A percentile compares a stretch with the other conserved stretches of the same genome.
Evolutionary conservation across 1,140 invertebrate genomes (phyloP).

Genomic region (Manduca sexta): DNA sequence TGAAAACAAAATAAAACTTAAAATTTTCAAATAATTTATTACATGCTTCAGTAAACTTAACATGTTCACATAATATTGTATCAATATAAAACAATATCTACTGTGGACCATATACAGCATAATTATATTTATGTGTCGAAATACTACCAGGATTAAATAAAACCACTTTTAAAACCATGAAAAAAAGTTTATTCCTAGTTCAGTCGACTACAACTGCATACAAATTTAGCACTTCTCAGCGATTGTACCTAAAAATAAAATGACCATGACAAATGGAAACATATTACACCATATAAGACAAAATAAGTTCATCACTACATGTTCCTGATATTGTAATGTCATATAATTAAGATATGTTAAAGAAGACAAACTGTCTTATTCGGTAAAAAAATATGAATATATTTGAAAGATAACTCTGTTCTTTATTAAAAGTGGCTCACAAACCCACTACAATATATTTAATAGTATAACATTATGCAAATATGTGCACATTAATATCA

Average conservation of each 20-base stretch:
- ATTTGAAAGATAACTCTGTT: constrained; percentile 6
- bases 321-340: not conserved
- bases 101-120: no score
- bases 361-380: constrained; percentile 4
- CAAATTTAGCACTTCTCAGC: constrained; percentile 43
- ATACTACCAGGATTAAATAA: no score
- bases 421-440: constrained; percentile 3
- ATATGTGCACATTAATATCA: no score
- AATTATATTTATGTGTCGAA: no score
- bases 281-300: constrained; percentile 15
- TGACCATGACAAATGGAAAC: constrained; percentile 30
- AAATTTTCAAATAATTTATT: no score
- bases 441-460: constrained; percentile 7
- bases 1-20: no score
- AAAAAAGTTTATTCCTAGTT: constrained; percentile 45
- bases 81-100: no score
- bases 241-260: constrained; percentile 50
- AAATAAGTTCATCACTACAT: constrained; percentile 13
- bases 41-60: no score
- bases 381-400: constrained; percentile 5
- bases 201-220: constrained; percentile 41
- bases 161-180: not conserved
- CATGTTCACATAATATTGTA: no score
- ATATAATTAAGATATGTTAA: constrained; percentile 6
- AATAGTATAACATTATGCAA: no score